Evolutionary conservation across 2,888 invertebrate species (phyloP).

Genomic region (Nysson spinosus): DNA sequence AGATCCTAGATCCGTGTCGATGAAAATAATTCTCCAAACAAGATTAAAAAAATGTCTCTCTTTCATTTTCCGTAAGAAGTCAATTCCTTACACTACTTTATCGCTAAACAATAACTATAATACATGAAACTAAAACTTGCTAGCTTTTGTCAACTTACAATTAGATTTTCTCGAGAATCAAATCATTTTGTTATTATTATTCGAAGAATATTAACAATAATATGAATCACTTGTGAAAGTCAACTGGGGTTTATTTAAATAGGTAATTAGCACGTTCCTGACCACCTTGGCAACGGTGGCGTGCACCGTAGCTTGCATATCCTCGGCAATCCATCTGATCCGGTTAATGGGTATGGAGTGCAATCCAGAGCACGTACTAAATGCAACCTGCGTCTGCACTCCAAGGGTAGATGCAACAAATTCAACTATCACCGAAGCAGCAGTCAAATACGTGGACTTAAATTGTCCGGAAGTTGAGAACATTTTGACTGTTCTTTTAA

Average conservation of each 20-base stretch:
- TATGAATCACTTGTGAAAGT: no score
- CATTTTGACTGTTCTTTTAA: conserved; percentile 66
- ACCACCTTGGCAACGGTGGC: conserved; percentile 61
- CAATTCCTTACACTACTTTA: no score
- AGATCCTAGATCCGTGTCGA: no score
- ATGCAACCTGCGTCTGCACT: conserved; percentile 70
- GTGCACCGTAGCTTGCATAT: conserved; percentile 64
- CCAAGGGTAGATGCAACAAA: conserved; percentile 46
- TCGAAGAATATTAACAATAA: no score
- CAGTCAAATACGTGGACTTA: conserved; percentile 66
- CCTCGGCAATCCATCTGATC: conserved; percentile 65
- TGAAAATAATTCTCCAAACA: no score
- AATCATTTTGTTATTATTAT: no score
- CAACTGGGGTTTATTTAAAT: neutral
- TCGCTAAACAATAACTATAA: no score
- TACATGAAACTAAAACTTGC: no score
- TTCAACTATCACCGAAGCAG: conserved; percentile 52
- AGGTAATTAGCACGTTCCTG: conserved; percentile 65
- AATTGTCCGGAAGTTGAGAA: conserved; percentile 72
- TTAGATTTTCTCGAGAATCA: no score
- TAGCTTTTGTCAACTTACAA: no score
- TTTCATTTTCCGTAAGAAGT: no score
- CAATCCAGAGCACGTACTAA: conserved; percentile 64
- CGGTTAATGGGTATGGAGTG: conserved; percentile 68
- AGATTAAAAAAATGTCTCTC: no score